These are phyloP conservation scores for Drosophila phalerata DNA, from an alignment of 2,888 invertebrate species.

Conservation along the genomic window DNA sequence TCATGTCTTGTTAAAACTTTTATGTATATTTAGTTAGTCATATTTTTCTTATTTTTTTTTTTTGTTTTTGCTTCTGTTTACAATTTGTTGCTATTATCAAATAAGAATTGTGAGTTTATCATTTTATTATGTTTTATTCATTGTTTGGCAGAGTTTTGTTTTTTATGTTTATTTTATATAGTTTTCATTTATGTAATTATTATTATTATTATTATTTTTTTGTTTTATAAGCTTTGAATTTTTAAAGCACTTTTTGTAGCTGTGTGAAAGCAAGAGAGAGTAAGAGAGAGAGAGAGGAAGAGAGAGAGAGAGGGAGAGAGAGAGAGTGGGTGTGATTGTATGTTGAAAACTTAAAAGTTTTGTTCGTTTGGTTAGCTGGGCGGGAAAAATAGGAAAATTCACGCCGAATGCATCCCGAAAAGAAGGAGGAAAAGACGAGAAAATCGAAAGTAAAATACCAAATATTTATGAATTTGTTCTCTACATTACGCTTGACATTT, in stretches of 20 bases:
- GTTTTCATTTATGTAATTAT: slow-evolving; percentile 3
- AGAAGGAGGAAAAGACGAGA: background rate
- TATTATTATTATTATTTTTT: slow-evolving; percentile 29
- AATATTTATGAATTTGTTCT: slow-evolving; percentile 30
- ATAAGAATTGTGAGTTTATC: slow-evolving; percentile 41
- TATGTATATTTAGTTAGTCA: slow-evolving; percentile 46
- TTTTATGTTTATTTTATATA: slow-evolving; percentile 17
- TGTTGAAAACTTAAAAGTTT: slow-evolving; percentile 32
- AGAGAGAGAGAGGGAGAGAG: background rate
- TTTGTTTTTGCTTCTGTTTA: slow-evolving; percentile 42
- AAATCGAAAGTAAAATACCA: background rate
- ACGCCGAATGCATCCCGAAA: slow-evolving; percentile 1
- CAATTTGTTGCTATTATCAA: slow-evolving; percentile 71
- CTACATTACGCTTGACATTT: slow-evolving; percentile 64
- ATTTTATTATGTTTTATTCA: slow-evolving; percentile 33
- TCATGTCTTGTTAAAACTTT: slow-evolving; percentile 15
- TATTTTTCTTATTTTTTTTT: slow-evolving; percentile 28
- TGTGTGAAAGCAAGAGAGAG: slow-evolving; percentile 11
- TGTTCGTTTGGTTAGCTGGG: slow-evolving; percentile 9
- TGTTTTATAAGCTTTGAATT: slow-evolving; percentile 33
- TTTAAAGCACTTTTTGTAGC: slow-evolving; percentile 40
- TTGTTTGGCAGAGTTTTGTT: slow-evolving; percentile 49
- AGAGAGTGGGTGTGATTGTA: background rate
- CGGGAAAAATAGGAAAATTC: slow-evolving; percentile 16
- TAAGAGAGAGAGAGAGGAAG: slow-evolving; percentile 2